Evolutionary conservation across 2,888 invertebrate genomes (phyloP), one percentile per base, ranked within the genome.

Genomic region (Parthenolecanium corni): DNA sequence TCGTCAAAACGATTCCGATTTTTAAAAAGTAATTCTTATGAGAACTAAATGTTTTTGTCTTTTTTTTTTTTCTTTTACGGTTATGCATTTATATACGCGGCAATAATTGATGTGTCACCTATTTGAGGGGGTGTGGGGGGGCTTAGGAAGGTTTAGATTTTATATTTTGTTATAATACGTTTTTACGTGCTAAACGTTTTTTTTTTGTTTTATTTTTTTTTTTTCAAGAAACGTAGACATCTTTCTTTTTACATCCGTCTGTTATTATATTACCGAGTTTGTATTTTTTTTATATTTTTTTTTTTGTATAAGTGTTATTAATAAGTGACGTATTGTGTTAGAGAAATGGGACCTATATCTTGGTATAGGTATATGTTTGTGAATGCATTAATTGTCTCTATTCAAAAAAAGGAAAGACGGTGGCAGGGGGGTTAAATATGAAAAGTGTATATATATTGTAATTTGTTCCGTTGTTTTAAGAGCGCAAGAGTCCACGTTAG

Each of bases 391-490:
- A 61, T 61, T 61, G 61, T 61, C 61, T 61, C 51, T 38, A 20
- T 49, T 61, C 49, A 47, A 61, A 61, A 56, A 14, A 12, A 14
- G 6, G 49, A 23, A 18, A 21, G 18, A 42, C 44, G 44, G 12
- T 9, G 38, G 12, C 2, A 20, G 1, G 49, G 3, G 14, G 14
- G 23, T 12, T 11, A 21, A 18, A 12, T 18, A 21, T 20, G 46
- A 16, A 44, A 20, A 16, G 46, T 18, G 20, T 44, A 44, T 18
- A 44, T 44, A 44, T 44, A 44, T 20, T 20, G 46, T 61, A 61
- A 61, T 61, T 61, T 61, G 61, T 61, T 61, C 61, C 61, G 61
- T 61, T 61, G 61, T 61, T 61, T 61, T 61, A 49, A 21, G 23
- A 16, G 44, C 21, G 24, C 36, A 58, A 20, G 12, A 6, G 40